Conservation (phyloP, 2,113 vertebrate species). For the Otis tarda region DNA sequence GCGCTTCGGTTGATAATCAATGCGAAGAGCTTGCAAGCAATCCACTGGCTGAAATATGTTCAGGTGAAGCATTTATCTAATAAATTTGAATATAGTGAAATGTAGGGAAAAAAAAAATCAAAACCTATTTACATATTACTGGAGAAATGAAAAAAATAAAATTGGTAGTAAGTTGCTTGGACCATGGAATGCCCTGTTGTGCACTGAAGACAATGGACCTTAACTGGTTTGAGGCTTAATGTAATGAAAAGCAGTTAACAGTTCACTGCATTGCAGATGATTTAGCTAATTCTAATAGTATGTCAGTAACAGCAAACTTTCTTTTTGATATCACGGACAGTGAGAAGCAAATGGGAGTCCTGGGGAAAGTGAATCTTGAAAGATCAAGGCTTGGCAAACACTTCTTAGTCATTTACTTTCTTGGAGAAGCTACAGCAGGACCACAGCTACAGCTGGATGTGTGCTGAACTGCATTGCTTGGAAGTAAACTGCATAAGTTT, state of each 20-base stretch:
- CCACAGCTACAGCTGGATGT: background rate
- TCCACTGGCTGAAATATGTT: background rate
- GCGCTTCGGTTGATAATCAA: rapidly evolving
- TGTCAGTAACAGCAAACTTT: background rate
- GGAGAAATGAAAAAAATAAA: background rate
- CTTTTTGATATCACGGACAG: background rate
- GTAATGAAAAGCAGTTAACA: background rate
- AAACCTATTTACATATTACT: background rate
- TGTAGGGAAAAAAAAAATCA: too few relatives aligned
- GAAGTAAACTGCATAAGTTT: background rate
- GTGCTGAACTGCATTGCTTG: background rate
- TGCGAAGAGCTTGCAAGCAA: background rate
- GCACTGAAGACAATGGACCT: background rate
- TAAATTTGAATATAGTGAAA: background rate
- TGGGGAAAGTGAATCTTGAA: background rate
- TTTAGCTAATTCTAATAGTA: background rate
- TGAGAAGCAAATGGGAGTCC: background rate
- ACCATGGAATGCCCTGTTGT: background rate
- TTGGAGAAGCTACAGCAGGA: background rate
- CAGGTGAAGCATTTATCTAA: background rate
- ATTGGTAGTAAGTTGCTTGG: background rate
- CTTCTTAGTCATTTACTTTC: background rate
- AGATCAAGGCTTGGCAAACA: background rate
- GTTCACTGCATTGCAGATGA: background rate
- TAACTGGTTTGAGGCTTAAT: background rate